phyloP scores from a whole-genome alignment of 1,140 invertebrate species.

The Drosophila obscura region DNA sequence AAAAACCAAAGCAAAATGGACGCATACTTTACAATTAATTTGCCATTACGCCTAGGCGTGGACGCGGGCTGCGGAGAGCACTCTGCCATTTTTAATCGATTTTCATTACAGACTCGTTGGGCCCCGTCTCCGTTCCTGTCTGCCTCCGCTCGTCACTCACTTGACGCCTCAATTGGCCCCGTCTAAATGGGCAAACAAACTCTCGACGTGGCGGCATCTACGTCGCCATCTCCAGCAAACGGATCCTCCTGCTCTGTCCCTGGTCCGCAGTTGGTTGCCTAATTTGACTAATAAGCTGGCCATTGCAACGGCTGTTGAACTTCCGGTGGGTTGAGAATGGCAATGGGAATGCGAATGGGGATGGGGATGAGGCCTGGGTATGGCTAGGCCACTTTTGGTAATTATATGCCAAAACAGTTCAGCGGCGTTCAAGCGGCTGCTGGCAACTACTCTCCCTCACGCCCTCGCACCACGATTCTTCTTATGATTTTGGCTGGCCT shows the following conservation, averaged over 20 bases:
- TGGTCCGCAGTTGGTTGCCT: constrained; percentile 51
- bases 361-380: constrained; percentile 26
- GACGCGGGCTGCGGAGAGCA: constrained; percentile 14
- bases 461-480: background rate
- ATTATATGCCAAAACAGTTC: constrained; percentile 78
- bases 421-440: constrained; percentile 53
- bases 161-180: constrained; percentile 77
- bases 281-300: constrained; percentile 80
- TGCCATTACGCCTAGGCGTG: constrained; percentile 62
- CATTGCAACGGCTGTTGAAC: constrained; percentile 80
- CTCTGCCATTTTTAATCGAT: constrained; percentile 73
- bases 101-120: constrained; percentile 71
- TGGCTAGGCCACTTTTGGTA: constrained; percentile 64
- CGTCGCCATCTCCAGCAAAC: background rate
- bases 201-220: constrained; percentile 38
- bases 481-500: constrained; percentile 22
- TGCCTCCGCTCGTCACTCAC: constrained; percentile 63
- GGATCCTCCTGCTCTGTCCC: background rate
- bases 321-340: constrained; percentile 34
- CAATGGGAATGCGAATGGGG: background rate
- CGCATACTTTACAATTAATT: constrained; percentile 80
- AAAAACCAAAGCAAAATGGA: constrained; percentile 75
- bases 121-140: constrained; percentile 14
- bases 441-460: constrained; percentile 16
- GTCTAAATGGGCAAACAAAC: constrained; percentile 71